phyloP scores from a whole-genome alignment of 2,888 invertebrate species.

The Psylliodes chrysocephalus region DNA sequence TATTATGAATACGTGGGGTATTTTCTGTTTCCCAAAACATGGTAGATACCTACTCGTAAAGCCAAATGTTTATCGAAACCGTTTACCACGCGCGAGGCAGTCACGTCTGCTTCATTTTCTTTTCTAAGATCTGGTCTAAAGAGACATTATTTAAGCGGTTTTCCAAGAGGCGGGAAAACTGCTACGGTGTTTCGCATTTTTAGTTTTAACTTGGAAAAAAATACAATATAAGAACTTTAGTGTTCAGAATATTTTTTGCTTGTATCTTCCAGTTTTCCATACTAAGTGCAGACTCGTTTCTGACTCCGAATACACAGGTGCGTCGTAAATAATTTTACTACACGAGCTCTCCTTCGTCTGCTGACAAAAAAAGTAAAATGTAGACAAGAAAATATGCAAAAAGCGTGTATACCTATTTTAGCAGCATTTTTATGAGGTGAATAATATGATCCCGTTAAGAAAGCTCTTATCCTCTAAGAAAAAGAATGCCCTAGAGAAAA shows the following conservation, averaged over 20 bases:
- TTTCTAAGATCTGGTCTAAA: background rate
- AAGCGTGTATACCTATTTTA: constrained; percentile 54
- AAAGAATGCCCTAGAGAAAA: constrained; percentile 1
- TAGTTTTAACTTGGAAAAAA: background rate
- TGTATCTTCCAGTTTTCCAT: background rate
- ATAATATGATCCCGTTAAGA: constrained; percentile 57
- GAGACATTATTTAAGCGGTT: constrained; percentile 8
- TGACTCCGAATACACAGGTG: constrained; percentile 11
- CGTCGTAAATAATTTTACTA: constrained; percentile 16
- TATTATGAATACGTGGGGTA: constrained; percentile 3
- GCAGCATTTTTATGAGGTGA: constrained; percentile 57
- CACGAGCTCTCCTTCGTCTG: background rate
- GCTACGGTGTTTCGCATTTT: too few species aligned
- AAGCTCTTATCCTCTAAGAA: constrained; percentile 52
- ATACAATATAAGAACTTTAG: background rate
- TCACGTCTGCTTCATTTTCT: constrained; percentile 15
- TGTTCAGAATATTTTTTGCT: background rate
- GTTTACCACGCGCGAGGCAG: background rate
- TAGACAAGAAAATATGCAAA: constrained; percentile 51
- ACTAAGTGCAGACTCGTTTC: constrained; percentile 12
- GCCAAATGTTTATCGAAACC: constrained; percentile 6
- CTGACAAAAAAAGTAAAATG: constrained; percentile 30
- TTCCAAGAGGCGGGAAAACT: background rate
- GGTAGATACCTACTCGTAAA: constrained; percentile 6
- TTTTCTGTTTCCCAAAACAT: background rate